Evolutionary conservation across 2,888 invertebrate species (phyloP).

Genomic region (Nomada fucata): DNA sequence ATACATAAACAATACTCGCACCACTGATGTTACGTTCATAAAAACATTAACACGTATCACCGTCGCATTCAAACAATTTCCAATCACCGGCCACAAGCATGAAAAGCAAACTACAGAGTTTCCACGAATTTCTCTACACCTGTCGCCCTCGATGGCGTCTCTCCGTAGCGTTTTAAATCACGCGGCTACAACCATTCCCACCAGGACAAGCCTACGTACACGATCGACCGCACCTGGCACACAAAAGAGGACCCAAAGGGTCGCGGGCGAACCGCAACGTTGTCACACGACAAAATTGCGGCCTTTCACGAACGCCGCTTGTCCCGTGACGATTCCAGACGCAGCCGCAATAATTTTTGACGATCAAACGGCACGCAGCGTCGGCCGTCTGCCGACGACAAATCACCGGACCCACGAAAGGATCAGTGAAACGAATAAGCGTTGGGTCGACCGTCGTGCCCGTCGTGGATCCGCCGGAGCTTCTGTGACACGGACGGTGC

Average conservation of each 20-base stretch:
- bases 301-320: slow-evolving; percentile 39
- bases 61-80: too few relatives aligned
- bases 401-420: slow-evolving; percentile 53
- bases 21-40: too few relatives aligned
- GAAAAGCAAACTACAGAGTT: not conserved
- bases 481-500: not conserved
- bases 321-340: slow-evolving; percentile 58
- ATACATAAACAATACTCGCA: too few relatives aligned
- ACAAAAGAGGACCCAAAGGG: not conserved
- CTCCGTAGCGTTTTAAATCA: not conserved
- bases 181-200: not conserved
- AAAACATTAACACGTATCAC: too few relatives aligned
- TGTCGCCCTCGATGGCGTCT: not conserved
- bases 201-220: not conserved
- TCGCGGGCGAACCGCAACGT: not conserved
- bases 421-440: slow-evolving; percentile 53
- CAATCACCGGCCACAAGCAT: too few relatives aligned
- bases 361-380: slow-evolving; percentile 59
- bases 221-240: not conserved
- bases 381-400: slow-evolving; percentile 56
- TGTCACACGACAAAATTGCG: slow-evolving; percentile 37
- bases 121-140: not conserved
- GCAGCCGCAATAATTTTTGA: slow-evolving; percentile 59
- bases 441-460: slow-evolving; percentile 27
- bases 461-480: not conserved